These are phyloP conservation scores for Campylomormyrus numenius DNA, from an alignment of 2,113 vertebrate genomes.

Conservation along the genomic window DNA sequence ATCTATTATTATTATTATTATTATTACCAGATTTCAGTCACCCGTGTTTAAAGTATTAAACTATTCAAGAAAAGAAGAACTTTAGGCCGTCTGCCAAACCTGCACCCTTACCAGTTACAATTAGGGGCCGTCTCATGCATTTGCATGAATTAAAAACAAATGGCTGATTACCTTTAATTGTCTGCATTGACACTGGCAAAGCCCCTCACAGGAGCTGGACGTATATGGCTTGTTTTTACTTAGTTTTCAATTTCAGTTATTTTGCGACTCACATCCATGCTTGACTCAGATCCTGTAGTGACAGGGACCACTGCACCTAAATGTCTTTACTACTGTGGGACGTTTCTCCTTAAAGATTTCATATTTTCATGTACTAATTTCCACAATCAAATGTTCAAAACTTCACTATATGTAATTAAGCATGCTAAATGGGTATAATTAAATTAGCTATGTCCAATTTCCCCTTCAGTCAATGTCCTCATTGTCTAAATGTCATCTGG, in stretches of 20 bases:
- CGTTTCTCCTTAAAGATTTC: not conserved
- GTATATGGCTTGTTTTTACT: not conserved
- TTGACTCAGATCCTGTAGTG: not conserved
- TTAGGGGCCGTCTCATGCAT: not conserved
- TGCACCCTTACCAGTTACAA: not conserved
- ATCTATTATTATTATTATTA: no score
- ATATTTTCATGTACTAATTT: slow-evolving; percentile 35
- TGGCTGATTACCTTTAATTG: not conserved
- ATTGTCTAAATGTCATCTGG: slow-evolving; percentile 34
- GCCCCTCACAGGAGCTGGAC: not conserved
- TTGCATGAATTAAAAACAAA: not conserved
- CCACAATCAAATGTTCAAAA: slow-evolving; percentile 30
- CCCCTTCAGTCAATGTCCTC: slow-evolving; percentile 22
- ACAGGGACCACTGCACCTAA: not conserved
- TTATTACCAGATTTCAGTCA: not conserved
- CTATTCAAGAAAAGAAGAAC: not conserved
- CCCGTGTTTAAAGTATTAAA: not conserved
- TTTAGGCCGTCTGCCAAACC: not conserved
- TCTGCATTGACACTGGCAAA: not conserved
- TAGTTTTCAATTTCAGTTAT: slow-evolving; percentile 3
- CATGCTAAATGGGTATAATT: slow-evolving; percentile 51
- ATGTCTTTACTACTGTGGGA: not conserved
- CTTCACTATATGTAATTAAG: slow-evolving; percentile 42
- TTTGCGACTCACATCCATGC: not conserved
- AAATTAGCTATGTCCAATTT: slow-evolving; percentile 54